Base-by-base conservation (phyloP, 2,797 vertebrate species). In the Sylvia borin region DNA sequence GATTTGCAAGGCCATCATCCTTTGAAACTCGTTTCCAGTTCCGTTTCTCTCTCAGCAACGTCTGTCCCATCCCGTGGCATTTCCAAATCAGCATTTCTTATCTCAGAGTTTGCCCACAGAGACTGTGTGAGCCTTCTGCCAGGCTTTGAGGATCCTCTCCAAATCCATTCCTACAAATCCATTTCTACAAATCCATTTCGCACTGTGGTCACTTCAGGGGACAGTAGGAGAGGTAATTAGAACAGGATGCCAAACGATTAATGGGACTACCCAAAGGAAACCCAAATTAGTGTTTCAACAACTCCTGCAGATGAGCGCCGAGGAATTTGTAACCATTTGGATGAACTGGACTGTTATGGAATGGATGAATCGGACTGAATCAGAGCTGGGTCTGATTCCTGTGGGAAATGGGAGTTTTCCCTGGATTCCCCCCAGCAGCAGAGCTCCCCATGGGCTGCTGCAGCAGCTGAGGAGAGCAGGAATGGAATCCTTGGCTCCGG, bases 391-490 rank as follows among this genome's bases (percentile, higher is more conserved):
- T 5, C 3, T 3, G 71, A 31, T 32, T 83, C 53, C 82, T 1
- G 0, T 13, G 45, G 61, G 71, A 26, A 36, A 22, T 2, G 43
- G 70, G 42, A 0, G 1, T 57, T 36, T 2, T 43, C 32, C 53
- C 53, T 5, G 71, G 17, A 66, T 36, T 6, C 36, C 36, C 26
- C 51, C 25, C 16, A 25, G 1, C 68, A 7, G 25, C 60, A 65
- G 31, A 21, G 5, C 61, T 65, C 12, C 32, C 38, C 58, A 27
- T 0, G 1, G 80, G 29, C 19, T 57, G 42, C 81, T 6, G 16
- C 21, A 11, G 34, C 68, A 40, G 50, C 51, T 31, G 70, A 26
- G 71, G 32, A 2, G 2, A 25, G 36, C 43, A 36, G 71, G 53
- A 4, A 4, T 5, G 71, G 45, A 12, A 13, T 27, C 32, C 45